Base-by-base conservation (phyloP, 1,140 invertebrate genomes). In the Bombus ignitus region DNA sequence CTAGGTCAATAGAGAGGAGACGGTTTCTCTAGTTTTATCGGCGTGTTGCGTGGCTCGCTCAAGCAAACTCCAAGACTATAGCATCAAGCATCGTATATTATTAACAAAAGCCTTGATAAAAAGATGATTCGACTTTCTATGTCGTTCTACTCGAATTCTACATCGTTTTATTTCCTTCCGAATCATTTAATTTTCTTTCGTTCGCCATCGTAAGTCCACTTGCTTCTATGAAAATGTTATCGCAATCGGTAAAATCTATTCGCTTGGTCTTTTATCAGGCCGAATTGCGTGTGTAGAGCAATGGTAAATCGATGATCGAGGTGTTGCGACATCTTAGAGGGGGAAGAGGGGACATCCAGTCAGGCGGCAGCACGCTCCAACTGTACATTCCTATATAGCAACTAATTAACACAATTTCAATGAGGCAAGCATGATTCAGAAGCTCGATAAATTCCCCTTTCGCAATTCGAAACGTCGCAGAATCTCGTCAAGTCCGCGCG, bases 1-100 rank as follows among this genome's bases (percentile, higher is more conserved):
- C 85, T 92, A 83, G 91, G 89, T 90, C 90, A 92, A 89, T 84
- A 82, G 78, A 87, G 81, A 92, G 82, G 74, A 66, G 65, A 82
- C 79, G 75, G 73, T 72, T 87, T 90, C 85, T 81, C 85, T 89
- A 76, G 59, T 42, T 83, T 90, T 71, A 68, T 65, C 72, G 82
- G 5, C 79, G 68, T 76, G 35, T 88, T 65, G 65, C 76, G 83
- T 47, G n/a, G 44, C 37, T 3, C 39, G 8, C 25, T 32, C n/a
- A 15, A 44, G 47, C 71, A n/a, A 75, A n/a, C 47, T 65, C 3
- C 28, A 22, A 53, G 39, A 22, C 42, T n/a, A 53, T 5, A 62
- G 59, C 53, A 25, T 66, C 47, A 2, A 81, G 12, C 28, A 42
- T 71, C 44, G 25, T 18, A 25, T 35, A 37, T 53, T 53, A 53